These are phyloP conservation scores for Gavialis gangeticus DNA, from an alignment of 2,113 vertebrate genomes.

Conservation along the genomic window DNA sequence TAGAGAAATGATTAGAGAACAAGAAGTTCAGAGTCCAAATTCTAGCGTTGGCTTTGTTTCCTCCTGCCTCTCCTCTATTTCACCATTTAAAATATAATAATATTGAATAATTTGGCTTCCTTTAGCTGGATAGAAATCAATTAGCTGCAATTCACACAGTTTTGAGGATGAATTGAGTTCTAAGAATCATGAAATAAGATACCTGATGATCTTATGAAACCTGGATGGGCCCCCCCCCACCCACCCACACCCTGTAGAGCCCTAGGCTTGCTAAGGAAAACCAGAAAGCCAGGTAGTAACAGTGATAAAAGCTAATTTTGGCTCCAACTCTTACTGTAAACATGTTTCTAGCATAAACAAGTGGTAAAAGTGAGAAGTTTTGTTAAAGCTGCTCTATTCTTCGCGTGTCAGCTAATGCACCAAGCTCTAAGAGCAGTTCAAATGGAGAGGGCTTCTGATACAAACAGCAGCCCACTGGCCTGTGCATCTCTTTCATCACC, in stretches of 20 bases:
- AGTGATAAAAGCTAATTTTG: not conserved
- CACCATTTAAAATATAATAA: constrained; percentile 17
- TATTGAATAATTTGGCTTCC: constrained; percentile 50
- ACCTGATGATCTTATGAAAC: no score
- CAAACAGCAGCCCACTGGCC: not conserved
- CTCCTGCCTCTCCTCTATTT: constrained; percentile 47
- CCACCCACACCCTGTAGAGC: not conserved
- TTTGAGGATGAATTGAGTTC: no score
- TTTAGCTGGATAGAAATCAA: no score
- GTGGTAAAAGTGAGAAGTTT: not conserved
- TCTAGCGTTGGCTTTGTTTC: constrained; percentile 39
- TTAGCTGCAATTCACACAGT: no score
- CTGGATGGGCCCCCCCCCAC: no score
- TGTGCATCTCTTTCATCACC: not conserved
- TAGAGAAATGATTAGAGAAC: constrained; percentile 60
- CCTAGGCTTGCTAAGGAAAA: not conserved
- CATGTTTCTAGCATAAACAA: not conserved
- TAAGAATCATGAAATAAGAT: no score
- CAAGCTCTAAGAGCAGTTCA: not conserved
- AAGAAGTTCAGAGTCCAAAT: constrained; percentile 57
- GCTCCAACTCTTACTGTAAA: not conserved
- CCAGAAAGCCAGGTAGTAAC: not conserved
- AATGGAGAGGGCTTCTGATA: not conserved
- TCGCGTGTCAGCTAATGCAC: not conserved
- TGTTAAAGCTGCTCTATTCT: not conserved